Percentiles rank a stretch among this genome's conserved stretches.
Conservation (phyloP, 2,797 vertebrate species). For the Poecilia picta region DNA sequence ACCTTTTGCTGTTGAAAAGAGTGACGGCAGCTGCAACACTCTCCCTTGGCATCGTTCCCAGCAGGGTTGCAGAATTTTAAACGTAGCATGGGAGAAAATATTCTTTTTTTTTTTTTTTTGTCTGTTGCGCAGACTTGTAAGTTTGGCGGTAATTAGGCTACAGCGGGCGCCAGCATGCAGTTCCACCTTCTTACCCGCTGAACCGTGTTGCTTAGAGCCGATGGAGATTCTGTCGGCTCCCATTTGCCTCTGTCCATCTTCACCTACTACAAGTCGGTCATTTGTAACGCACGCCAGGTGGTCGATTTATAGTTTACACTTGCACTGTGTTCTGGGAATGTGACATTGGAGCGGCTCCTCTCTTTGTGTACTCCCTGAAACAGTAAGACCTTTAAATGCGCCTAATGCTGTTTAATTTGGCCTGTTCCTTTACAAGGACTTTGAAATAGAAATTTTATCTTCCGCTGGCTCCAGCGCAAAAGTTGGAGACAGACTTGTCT, state of each 20-base stretch:
- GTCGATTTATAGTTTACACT: slow-evolving; percentile 72
- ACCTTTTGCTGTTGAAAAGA: slow-evolving; percentile 58
- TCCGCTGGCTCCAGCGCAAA: slow-evolving; percentile 43
- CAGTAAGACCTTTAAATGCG: slow-evolving; percentile 63
- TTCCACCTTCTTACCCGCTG: slow-evolving; percentile 44
- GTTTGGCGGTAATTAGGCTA: slow-evolving; percentile 50
- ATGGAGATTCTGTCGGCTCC: slow-evolving; percentile 57
- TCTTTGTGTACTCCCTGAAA: slow-evolving; percentile 30
- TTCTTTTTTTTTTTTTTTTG: slow-evolving; percentile 21
- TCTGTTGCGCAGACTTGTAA: slow-evolving; percentile 26
- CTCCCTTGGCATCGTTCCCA: slow-evolving; percentile 56
- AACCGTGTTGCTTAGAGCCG: slow-evolving; percentile 48
- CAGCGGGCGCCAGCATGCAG: slow-evolving; percentile 19
- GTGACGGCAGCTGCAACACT: slow-evolving; percentile 58
- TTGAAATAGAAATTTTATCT: slow-evolving; percentile 71
- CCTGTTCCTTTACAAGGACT: slow-evolving; percentile 68
- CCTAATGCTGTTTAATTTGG: slow-evolving; percentile 61
- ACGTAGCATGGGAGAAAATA: slow-evolving; percentile 47
- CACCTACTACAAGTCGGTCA: slow-evolving; percentile 65
- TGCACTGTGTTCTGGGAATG: slow-evolving; percentile 64
- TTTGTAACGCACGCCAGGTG: slow-evolving; percentile 75
- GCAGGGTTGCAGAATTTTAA: slow-evolving; percentile 50
- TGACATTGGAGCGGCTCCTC: slow-evolving; percentile 62
- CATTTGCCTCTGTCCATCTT: slow-evolving; percentile 75
- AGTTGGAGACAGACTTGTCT: slow-evolving; percentile 50